Evolutionary conservation across 1,140 invertebrate genomes (phyloP).

Genomic region (Drosophila repletoides): DNA sequence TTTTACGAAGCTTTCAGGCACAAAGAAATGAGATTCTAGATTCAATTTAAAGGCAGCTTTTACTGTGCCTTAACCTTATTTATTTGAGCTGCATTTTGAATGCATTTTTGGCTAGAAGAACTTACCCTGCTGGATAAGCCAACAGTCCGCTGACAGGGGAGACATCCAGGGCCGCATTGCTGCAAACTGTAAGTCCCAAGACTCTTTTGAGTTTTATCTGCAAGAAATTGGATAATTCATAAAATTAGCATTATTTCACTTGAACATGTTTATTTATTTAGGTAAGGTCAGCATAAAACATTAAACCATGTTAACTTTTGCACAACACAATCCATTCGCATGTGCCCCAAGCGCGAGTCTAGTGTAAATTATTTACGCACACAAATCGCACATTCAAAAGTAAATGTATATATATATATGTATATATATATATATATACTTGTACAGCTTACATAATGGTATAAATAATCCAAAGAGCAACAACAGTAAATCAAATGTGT

Average conservation of each 20-base stretch:
- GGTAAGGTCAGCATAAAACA: slow-evolving; percentile 43
- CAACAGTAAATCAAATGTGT: slow-evolving; percentile 20
- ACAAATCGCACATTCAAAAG: slow-evolving; percentile 61
- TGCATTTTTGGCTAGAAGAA: no score
- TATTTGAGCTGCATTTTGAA: no score
- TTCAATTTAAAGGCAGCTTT: no score
- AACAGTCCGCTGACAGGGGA: slow-evolving; percentile 92
- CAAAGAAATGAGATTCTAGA: no score
- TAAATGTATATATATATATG: neutral
- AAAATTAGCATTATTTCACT: slow-evolving; percentile 58
- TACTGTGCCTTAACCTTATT: no score
- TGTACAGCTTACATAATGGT: slow-evolving; percentile 5
- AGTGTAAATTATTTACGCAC: slow-evolving; percentile 65
- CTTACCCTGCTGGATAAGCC: slow-evolving; percentile 98
- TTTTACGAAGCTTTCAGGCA: no score
- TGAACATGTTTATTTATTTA: slow-evolving; percentile 7
- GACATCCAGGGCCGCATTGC: slow-evolving; percentile 94
- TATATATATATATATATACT: neutral
- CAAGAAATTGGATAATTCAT: slow-evolving; percentile 43
- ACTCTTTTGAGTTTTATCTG: slow-evolving; percentile 97
- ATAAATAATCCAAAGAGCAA: slow-evolving; percentile 15
- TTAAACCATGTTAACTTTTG: slow-evolving; percentile 24
- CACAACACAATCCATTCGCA: slow-evolving; percentile 8
- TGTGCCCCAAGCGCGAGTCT: slow-evolving; percentile 19
- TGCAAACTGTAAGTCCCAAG: slow-evolving; percentile 94